These are phyloP conservation scores for Stichopus horrens DNA, from an alignment of 53 echinoderm and acorn worm genomes.

Conservation along the genomic window DNA sequence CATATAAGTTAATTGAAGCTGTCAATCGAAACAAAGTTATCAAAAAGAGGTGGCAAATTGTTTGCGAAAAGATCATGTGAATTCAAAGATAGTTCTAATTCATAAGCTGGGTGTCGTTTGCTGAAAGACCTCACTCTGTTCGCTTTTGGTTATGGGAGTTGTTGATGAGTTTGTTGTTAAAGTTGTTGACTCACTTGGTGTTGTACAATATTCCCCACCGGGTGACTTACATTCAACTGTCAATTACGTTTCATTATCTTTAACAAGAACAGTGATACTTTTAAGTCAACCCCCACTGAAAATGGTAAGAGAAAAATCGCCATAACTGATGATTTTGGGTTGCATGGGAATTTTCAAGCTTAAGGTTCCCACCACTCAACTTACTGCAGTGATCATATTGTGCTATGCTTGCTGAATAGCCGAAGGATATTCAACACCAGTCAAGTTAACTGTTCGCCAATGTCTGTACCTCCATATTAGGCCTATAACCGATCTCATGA, in stretches of 20 bases:
- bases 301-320: neutral
- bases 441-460: too few relatives aligned
- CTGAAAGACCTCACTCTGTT: neutral
- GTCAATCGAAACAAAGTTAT: slow-evolving; percentile 34
- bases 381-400: too few relatives aligned
- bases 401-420: too few relatives aligned
- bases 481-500: too few relatives aligned
- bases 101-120: too few relatives aligned
- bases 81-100: neutral
- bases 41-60: slow-evolving; percentile 30
- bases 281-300: neutral
- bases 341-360: too few relatives aligned
- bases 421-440: too few relatives aligned
- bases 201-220: slow-evolving; percentile 26
- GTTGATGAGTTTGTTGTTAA: neutral
- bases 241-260: neutral
- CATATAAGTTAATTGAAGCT: slow-evolving; percentile 19
- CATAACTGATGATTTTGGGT: too few relatives aligned
- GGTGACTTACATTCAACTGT: neutral
- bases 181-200: slow-evolving; percentile 5
- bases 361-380: neutral
- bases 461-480: too few relatives aligned
- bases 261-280: neutral
- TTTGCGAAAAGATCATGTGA: neutral
- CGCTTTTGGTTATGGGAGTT: neutral